Base-by-base conservation (phyloP, 1,140 invertebrate genomes). In the Atta cephalotes region DNA sequence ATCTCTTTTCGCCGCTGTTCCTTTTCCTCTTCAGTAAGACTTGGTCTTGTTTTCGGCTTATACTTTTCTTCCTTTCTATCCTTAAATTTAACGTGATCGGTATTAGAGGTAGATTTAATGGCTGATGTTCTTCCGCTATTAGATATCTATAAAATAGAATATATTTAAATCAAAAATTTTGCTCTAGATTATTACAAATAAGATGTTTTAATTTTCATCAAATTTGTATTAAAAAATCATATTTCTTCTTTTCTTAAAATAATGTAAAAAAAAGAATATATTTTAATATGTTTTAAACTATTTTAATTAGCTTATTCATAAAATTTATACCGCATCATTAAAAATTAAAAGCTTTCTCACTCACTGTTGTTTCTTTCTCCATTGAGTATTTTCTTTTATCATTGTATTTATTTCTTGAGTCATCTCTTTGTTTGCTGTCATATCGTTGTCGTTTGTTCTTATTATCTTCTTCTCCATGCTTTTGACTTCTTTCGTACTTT, bases 1-100 rank as follows among this genome's bases (percentile, higher is more conserved):
- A 99, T 99, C 95, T 98, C 98, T 70, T 96, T 95, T 84, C 97
- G 94, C 78, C 96, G 95, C 65, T 95, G 95, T 92, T 98, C 97
- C 88, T 97, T 97, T 93, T 98, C 98, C 88, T 96, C 96, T 87
- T 97, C 96, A 21, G 96, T 95, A 66, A 97, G 88, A 92, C 93
- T 94, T 74, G 39, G 25, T 68, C 65, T 87, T 79, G 89, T 68
- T 53, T 93, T 72, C 56, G 60, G 14, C 45, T 10, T 89, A 70
- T 79, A 87, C 58, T 85, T 84, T 45, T 80, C 56, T 85, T 70
- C 72, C 18, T 21, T 76, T 39, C 21, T 56, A 16, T 76, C 76
- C 28, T 74, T 84, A 14, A 86, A 56, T 31, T 70, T 62, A 7
- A 16, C 56, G 31, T 56, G 21, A 62, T 9, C 14, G n/a, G 1